These are phyloP conservation scores for Acipenser oxyrinchus DNA, from an alignment of 2,797 vertebrate species.

Conservation along the genomic window DNA sequence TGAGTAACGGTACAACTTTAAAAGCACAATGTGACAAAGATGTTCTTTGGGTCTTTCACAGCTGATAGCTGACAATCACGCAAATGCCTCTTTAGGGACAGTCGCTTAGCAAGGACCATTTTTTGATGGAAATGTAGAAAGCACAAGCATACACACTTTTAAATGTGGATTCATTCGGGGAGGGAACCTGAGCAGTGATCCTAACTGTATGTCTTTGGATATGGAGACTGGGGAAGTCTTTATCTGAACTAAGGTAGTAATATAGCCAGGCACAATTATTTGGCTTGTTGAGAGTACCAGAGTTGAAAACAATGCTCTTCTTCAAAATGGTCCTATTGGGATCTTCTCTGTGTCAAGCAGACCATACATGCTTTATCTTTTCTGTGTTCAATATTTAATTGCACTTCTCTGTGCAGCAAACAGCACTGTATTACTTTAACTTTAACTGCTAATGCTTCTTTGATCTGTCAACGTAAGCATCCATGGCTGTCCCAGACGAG, in stretches of 20 bases:
- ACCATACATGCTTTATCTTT: neutral
- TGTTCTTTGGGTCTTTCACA: no score
- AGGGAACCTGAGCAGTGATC: neutral
- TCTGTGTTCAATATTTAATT: neutral
- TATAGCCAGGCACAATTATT: no score
- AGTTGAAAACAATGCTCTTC: neutral
- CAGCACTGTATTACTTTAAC: neutral
- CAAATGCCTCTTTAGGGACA: neutral
- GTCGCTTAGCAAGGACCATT: neutral
- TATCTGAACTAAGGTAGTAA: no score
- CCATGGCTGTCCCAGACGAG: neutral
- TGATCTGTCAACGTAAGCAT: neutral
- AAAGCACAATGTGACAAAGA: neutral
- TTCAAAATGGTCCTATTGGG: no score
- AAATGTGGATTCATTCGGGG: neutral
- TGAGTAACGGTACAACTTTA: neutral
- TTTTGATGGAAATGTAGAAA: neutral
- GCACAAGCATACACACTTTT: neutral
- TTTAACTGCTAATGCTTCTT: neutral
- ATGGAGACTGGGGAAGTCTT: no score
- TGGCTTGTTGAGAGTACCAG: no score
- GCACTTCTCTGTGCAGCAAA: no score
- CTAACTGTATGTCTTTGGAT: no score
- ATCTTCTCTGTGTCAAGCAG: no score
- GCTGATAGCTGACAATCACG: neutral